Base-by-base conservation (phyloP, 2,113 vertebrate species). In the Sebastes fasciatus region DNA sequence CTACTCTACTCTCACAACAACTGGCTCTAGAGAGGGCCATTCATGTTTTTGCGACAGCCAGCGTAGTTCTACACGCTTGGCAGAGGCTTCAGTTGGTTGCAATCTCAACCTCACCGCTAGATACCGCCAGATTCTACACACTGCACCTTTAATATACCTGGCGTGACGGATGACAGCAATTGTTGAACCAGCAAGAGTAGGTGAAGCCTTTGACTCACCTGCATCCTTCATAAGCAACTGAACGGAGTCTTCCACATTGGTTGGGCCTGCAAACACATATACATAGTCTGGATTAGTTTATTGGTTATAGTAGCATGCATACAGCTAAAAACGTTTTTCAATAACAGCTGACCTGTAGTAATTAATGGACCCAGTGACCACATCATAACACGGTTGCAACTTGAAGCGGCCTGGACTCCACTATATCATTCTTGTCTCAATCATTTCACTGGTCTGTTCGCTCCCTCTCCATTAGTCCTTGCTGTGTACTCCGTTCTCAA, bases 201-300 rank as follows among this genome's bases (percentile, higher is more conserved):
- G 0, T 26, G 2, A 69, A 52, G 21, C 5, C 12, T 72, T 75
- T 64, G 4, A 88, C 89, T 90, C 95, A 99, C 98, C 98, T 89
- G 98, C 97, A 95, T 99, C 98, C 95, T 99, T 99, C 91, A 99
- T 97, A 80, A 98, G 94, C 85, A 99, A 73, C 89, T 96, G 95
- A 92, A 94, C 96, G n/a, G 95, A 92, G 86, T 99, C 95, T 89
- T 98, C 97, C 75, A 97, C 84, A 60, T 95, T 96, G 48, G 96
- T 97, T 60, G 97, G 94, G 6, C 97, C 98, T 99, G 81, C 11
- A 86, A 83, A 83, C 13, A 76, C 61, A 82, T 9, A 86, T 1
- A 80, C 9, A 83, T 4, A 67, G 8, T 82, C 19, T 26, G 34
- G 7, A 11, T 70, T 52, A 70, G 3, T n/a, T 16, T 8, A 66